Conservation (phyloP, 2,888 invertebrate species). For the Xylota segnis region DNA sequence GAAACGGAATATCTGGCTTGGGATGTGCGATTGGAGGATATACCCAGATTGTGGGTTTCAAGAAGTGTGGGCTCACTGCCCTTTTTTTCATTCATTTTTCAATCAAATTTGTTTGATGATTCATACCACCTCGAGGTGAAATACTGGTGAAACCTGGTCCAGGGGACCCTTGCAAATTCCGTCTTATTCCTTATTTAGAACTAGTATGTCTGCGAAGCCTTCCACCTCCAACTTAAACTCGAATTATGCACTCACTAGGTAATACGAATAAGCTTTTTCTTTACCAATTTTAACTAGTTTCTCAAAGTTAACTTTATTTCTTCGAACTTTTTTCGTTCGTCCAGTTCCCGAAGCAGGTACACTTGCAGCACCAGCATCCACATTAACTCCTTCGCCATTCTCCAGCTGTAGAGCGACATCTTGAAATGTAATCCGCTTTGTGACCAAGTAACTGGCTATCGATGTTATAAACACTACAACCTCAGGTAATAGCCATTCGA, state of each 20-base stretch:
- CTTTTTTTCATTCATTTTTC: too few species aligned
- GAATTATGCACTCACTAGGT: neutral
- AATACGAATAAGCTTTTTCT: too few species aligned
- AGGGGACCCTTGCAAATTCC: too few species aligned
- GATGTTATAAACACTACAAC: slow-evolving; percentile 87
- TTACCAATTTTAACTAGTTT: slow-evolving; percentile 82
- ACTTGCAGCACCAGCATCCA: slow-evolving; percentile 25
- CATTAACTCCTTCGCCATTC: slow-evolving; percentile 78
- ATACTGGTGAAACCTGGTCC: too few species aligned
- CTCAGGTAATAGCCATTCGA: slow-evolving; percentile 92
- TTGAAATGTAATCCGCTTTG: slow-evolving; percentile 82
- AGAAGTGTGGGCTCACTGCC: too few species aligned
- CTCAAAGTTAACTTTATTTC: slow-evolving; percentile 81
- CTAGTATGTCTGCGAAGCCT: too few species aligned
- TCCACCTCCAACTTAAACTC: neutral
- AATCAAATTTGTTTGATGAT: too few species aligned
- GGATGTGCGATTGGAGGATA: too few species aligned
- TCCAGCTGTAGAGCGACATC: slow-evolving; percentile 79
- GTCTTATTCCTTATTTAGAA: too few species aligned
- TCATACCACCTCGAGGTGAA: too few species aligned
- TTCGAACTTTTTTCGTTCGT: slow-evolving; percentile 76
- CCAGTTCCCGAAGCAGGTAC: slow-evolving; percentile 52
- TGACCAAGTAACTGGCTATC: slow-evolving; percentile 85
- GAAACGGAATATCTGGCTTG: too few species aligned
- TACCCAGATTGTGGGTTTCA: too few species aligned